Evolutionary conservation across 30 jellyfish, hydroid and myxozoan species (phyloP), one percentile per base, ranked within the genome.

Genomic region (Mastigias papua): DNA sequence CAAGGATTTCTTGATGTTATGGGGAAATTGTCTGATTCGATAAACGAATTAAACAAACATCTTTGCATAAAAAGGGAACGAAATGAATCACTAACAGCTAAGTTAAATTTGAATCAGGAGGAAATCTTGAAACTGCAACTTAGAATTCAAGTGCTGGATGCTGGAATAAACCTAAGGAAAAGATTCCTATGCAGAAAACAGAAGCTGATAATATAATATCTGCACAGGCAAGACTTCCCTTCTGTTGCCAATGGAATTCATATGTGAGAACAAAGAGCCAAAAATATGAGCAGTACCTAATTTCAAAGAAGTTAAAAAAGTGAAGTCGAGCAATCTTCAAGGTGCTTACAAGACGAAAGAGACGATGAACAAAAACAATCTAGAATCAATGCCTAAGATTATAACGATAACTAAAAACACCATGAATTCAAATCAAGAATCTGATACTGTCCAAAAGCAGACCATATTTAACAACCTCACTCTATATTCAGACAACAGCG

Each of bases 21-120:
- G 13, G 54, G 54, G 13, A 42, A 42, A 15, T 42, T 42, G 54
- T 8, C 54, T 42, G 54, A 42, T 42, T 4, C 54, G 13, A 15
- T 42, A 42, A 42, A 42, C 13, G 54, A 42, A 4, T 42, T 42
- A 15, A 73, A 73, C 32, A 73, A 73, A 22, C 85, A 25, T 7
- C 85, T 73, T 19, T 30, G 42, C 48, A 73, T 10, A 48, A 78
- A 73, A 48, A 73, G 48, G 85, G 85, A 73, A 37, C 68, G 85
- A 48, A 73, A 73, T 33, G 85, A 34, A 73, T 3, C 11, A 17
- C 85, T 73, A 20, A 31, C 31, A 73, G 79, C 85, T 7, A 73
- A 73, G 26, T 48, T 73, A 37, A 73, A 73, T 73, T 73, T 69
- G 70, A 73, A 73, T 25, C 4, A 25, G 22, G 68, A 19, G 85